phyloP scores from a whole-genome alignment of 1,140 invertebrate genomes.

The Micrasema minimum region DNA sequence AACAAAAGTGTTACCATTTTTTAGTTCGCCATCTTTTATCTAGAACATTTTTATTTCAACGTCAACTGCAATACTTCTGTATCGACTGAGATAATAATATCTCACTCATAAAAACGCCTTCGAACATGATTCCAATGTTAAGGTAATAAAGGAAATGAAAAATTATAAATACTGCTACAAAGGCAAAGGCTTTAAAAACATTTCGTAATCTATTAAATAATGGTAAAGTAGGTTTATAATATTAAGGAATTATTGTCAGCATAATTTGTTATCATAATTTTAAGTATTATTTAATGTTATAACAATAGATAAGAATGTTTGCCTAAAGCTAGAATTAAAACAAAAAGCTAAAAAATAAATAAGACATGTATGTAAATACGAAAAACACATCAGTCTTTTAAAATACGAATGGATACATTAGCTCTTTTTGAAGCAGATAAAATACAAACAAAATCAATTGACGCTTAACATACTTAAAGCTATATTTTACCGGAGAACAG shows the following conservation, averaged over 20 bases:
- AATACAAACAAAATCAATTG: neutral
- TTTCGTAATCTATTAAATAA: conserved; percentile 5
- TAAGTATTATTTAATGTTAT: neutral
- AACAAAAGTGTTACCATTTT: too few relatives aligned
- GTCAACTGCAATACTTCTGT: too few relatives aligned
- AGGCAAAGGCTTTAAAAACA: neutral
- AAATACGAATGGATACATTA: conserved; percentile 1
- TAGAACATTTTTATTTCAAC: too few relatives aligned
- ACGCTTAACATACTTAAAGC: conserved; percentile 39
- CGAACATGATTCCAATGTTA: too few relatives aligned
- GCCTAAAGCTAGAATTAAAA: neutral
- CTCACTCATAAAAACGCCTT: too few relatives aligned
- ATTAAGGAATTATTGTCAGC: neutral
- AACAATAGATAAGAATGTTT: neutral
- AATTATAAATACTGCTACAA: neutral
- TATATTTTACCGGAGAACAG: conserved; percentile 44
- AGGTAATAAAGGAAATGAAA: too few relatives aligned
- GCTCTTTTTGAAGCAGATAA: conserved; percentile 12
- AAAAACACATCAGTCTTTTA: conserved; percentile 39
- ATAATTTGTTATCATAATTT: neutral
- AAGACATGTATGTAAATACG: conserved; percentile 16
- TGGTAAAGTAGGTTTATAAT: too few relatives aligned
- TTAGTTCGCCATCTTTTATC: too few relatives aligned
- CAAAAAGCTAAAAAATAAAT: neutral
- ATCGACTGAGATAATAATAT: too few relatives aligned